Evolutionary conservation across 2,113 vertebrate species (phyloP), one percentile per base, ranked within the genome.

Genomic region (Mungos mungo): DNA sequence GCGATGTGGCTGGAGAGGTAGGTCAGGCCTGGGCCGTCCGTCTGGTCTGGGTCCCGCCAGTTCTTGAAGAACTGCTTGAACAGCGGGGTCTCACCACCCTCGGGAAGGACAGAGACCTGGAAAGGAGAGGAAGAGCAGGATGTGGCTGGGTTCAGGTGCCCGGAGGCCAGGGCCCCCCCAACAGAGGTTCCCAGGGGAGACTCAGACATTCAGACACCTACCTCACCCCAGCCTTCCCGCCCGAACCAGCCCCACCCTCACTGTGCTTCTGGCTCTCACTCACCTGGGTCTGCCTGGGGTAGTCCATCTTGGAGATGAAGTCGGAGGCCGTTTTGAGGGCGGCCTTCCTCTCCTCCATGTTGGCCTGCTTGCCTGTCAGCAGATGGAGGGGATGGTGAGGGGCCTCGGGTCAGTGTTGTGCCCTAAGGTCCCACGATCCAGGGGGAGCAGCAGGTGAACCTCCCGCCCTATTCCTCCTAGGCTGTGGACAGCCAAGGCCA

Each of bases 31-130:
- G 99, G 98, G 21, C 99, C 99, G 0, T 99, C 99, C 0, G 99
- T 99, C 99, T 99, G 99, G 81, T 99, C 99, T 94, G 41, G 98
- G 95, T 99, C 99, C 2, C 99, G 98, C 99, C 99, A 99, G 99
- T 99, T 99, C 98, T 99, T 99, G 99, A 99, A 99, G 98, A 99
- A 99, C 96, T 99, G 99, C 98, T 99, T 99, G 98, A 99, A 99
- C 90, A 99, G 98, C 0, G 99, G 99, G 0, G 99, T 99, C 99
- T 99, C 99, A 0, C 99, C 99, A 1, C 98, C 99, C 98, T 99
- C 99, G 0, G 99, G 99, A 77, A 99, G 99, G 85, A 99, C 98
- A 96, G 99, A 99, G 90, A 99, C 47, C 99, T 99, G 98, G 97
- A 45, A 90, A 38, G 69, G 71, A 13, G 3, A 65, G 18, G 0